Evolutionary conservation across 1,140 invertebrate species (phyloP), one percentile per base, ranked within the genome.

Genomic region (Lepidostoma basale): DNA sequence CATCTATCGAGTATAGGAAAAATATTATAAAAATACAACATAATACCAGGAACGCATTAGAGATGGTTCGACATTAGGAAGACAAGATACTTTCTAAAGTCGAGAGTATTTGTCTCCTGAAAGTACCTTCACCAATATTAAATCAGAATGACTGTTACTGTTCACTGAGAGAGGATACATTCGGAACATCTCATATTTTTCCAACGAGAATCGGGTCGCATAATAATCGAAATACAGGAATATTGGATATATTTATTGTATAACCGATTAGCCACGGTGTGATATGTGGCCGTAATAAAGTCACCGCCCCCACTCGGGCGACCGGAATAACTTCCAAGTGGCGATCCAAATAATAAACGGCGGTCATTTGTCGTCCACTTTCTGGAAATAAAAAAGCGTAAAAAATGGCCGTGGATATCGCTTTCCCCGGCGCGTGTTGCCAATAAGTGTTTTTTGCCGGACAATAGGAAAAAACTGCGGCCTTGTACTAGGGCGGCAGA

Each of bases 321-420:
- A 68, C 65, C 62, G 42, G 54, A 64, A 72, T 72, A 72, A 68
- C 65, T 72, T 65, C 69, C 69, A 72, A 72, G 65, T 72, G 69
- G 69, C 69, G 69, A 72, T 72, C 54, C 66, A 36, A 59, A 72
- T 72, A 72, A 72, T 72, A 72, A 72, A 72, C 65, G 69, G 54
- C 60, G 69, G 69, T 72, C 69, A 62, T 72, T 72, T 72, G 69
- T 72, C 69, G 60, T 68, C 69, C 65, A 68, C 69, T 72, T 65
- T 67, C 60, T 60, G 67, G 47, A 68, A 68, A 72, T 68, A 72
- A 68, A 65, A 69, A 72, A 68, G 60, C 65, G 33, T 59, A 72
- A 72, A 72, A 68, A 72, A 67, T 67, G 69, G 52, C 60, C 14
- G 60, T 62, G 69, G 60, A 72, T 71, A 72, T 70, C 64, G 69